Base-by-base conservation (phyloP, 1,140 invertebrate genomes). In the Zaprionus lachaisei region DNA sequence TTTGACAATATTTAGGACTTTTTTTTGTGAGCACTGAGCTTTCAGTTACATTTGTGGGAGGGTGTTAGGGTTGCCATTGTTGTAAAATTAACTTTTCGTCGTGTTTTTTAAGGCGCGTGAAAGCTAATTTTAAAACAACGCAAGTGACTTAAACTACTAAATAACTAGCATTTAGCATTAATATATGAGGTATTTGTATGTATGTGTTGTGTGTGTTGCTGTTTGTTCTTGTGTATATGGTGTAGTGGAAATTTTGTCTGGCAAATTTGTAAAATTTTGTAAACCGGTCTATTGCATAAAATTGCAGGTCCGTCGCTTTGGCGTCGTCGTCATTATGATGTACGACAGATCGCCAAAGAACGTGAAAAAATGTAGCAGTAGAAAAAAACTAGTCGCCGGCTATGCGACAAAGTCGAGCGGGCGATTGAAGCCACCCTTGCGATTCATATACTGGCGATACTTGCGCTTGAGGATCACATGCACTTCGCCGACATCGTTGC, bases 401-500 rank as follows among this genome's bases (percentile, higher is more conserved):
- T 95, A 97, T 75, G 97, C 97, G 55, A 98, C 97, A 94, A 98
- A 98, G 94, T 99, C 99, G 58, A 99, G 94, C 41, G 99, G 99
- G 91, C 99, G 95, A 93, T 99, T 99, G 94, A 99, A 99, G 69
- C 99, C 99, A 79, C 99, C 99, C 94, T 99, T 98, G 68, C 99
- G 95, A 93, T 99, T 99, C 99, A 99, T 99, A 91, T 99, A 99
- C 94, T 99, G 99, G 85, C 98, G 95, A 93, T 99, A 99, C 94
- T 99, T 98, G 87, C 99, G 94, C 94, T 99, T 99, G 58, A 99
- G 95, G 65, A 99, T 98, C 63, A 99, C 97, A 93, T 99, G 98
- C 72, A 99, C 98, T 26, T 96, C 96, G 22, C 97, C 98, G 28
- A 96, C 95, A 90, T 99, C 97, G 93, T 99, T 99, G 1, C 97